Percentiles rank a stretch among this genome's conserved stretches.
phyloP scores from a whole-genome alignment of 2,113 vertebrate species.

The Chlamydotis undulata region DNA sequence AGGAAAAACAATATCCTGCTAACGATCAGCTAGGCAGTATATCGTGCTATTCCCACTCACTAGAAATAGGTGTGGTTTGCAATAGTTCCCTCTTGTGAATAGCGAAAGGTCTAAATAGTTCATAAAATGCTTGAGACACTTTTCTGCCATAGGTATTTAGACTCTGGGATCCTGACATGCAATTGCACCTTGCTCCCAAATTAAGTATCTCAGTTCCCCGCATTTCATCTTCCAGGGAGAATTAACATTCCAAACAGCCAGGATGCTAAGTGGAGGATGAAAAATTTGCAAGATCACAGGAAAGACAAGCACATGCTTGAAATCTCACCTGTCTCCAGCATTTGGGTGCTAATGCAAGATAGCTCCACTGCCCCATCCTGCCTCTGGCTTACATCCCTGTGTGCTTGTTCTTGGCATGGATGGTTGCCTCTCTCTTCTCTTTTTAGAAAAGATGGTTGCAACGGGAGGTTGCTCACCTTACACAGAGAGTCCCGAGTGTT shows the following conservation, averaged over 20 bases:
- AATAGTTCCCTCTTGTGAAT: not conserved
- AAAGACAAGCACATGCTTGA: not conserved
- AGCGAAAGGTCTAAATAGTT: not conserved
- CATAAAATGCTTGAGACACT: not conserved
- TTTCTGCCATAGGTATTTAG: not conserved
- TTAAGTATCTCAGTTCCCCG: not conserved
- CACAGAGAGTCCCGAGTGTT: not conserved
- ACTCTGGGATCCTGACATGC: not conserved
- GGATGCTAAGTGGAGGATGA: not conserved
- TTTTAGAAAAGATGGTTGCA: not conserved
- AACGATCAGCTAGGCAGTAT: not conserved
- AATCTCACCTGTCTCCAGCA: not conserved
- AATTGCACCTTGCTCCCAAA: not conserved
- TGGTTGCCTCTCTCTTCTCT: not conserved
- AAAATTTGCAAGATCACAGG: not conserved
- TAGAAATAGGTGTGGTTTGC: not conserved
- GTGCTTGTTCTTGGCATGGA: not conserved
- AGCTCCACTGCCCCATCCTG: fast-evolving
- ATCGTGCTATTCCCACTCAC: not conserved
- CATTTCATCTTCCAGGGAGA: not conserved
- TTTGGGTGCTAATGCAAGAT: not conserved
- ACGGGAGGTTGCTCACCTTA: not conserved
- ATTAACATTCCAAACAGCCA: not conserved
- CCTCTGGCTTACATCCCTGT: not conserved
- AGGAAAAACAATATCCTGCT: not conserved